Conservation (phyloP, 1,140 invertebrate species). For the Ruditapes philippinarum region DNA sequence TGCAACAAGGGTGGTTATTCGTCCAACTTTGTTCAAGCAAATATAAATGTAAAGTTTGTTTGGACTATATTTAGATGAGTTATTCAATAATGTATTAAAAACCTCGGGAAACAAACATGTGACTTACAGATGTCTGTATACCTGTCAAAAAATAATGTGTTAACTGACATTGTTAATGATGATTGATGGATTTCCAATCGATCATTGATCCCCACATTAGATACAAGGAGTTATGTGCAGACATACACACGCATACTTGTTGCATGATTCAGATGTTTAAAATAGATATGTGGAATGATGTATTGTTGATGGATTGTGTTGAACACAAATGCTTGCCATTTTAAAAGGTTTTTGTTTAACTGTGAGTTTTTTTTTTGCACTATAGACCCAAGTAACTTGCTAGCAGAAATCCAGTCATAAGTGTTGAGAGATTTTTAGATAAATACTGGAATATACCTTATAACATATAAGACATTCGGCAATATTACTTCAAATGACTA, state of each 20-base stretch:
- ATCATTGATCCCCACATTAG: neutral
- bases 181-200: slow-evolving; percentile 39
- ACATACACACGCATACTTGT: neutral
- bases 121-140: slow-evolving; percentile 20
- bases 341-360: neutral
- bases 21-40: neutral
- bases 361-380: neutral
- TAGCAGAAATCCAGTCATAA: slow-evolving; percentile 29
- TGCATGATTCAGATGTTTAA: slow-evolving; percentile 19
- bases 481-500: no score
- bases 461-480: no score
- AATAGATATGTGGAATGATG: neutral
- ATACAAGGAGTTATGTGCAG: neutral
- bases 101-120: slow-evolving; percentile 1
- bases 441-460: no score
- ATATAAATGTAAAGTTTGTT: neutral
- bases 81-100: neutral
- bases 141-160: neutral
- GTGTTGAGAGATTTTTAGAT: no score
- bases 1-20: neutral
- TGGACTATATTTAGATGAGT: neutral
- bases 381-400: slow-evolving; percentile 10
- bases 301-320: slow-evolving; percentile 20
- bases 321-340: slow-evolving; percentile 12
- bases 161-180: neutral